Conservation (phyloP, 2,888 invertebrate genomes). For the Hemistola chrysoprasaria region DNA sequence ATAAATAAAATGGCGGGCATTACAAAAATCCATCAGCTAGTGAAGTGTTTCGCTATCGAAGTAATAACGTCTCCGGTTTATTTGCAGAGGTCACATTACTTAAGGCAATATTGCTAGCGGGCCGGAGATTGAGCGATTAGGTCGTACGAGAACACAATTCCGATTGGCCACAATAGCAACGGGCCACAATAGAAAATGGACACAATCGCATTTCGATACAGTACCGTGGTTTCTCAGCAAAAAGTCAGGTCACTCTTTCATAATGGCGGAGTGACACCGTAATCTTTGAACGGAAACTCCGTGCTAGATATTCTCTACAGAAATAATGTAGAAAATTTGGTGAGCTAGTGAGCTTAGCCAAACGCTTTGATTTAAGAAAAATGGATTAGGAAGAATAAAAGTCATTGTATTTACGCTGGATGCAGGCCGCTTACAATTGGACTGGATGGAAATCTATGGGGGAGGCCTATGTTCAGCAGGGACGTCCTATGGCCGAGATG, state of each 20-base stretch:
- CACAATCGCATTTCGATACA: conserved; percentile 35
- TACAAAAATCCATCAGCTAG: conserved; percentile 6
- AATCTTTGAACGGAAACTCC: conserved; percentile 1
- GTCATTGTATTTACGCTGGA: too few species aligned
- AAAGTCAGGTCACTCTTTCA: conserved; percentile 16
- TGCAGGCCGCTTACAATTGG: too few species aligned
- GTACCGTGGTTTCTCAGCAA: conserved; percentile 8
- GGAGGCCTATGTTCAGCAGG: too few species aligned
- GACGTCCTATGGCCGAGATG: too few species aligned
- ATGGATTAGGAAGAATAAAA: too few species aligned
- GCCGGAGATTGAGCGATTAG: conserved; percentile 30
- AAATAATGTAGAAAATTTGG: neutral
- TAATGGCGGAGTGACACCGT: conserved; percentile 4
- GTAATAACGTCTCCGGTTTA: conserved; percentile 22
- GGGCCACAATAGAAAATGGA: conserved; percentile 32
- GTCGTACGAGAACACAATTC: conserved; percentile 28
- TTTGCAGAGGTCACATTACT: conserved; percentile 29
- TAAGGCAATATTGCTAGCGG: conserved; percentile 26
- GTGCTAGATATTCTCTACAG: neutral
- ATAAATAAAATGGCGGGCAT: neutral
- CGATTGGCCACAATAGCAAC: conserved; percentile 26
- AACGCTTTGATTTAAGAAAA: too few species aligned
- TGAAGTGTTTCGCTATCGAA: conserved; percentile 11
- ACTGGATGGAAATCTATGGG: too few species aligned
- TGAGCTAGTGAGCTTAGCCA: too few species aligned